Evolutionary conservation across 2,888 invertebrate genomes (phyloP).

Genomic region (Xanthia icteritia): DNA sequence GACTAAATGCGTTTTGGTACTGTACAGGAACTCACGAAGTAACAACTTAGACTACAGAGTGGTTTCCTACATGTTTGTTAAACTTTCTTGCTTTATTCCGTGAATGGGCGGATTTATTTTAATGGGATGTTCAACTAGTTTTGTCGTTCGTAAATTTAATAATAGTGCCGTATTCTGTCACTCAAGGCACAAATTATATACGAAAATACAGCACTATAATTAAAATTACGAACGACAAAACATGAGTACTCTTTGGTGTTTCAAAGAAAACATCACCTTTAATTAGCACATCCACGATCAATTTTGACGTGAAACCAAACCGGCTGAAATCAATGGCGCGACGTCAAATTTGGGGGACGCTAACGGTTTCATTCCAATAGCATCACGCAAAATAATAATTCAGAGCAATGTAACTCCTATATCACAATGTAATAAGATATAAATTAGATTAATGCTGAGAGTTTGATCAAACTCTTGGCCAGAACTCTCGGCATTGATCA

Average conservation of each 20-base stretch:
- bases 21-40: conserved; percentile 6
- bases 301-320: background rate
- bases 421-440: too few relatives aligned
- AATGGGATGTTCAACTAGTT: background rate
- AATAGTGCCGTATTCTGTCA: background rate
- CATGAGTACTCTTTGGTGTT: background rate
- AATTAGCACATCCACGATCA: too few relatives aligned
- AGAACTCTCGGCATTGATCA: too few relatives aligned
- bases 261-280: background rate
- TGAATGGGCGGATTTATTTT: background rate
- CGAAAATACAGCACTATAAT: too few relatives aligned
- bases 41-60: conserved; percentile 28
- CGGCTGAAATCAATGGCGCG: background rate
- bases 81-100: conserved; percentile 25
- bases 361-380: background rate
- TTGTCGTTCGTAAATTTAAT: background rate
- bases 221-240: too few relatives aligned
- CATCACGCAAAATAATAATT: too few relatives aligned
- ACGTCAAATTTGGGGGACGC: background rate
- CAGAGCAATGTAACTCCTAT: too few relatives aligned
- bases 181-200: too few relatives aligned
- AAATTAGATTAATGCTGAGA: too few relatives aligned
- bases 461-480: too few relatives aligned
- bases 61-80: conserved; percentile 20
- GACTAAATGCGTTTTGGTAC: conserved; percentile 24